phyloP scores from a whole-genome alignment of 2,888 invertebrate genomes.

The Metallyticus violacea region DNA sequence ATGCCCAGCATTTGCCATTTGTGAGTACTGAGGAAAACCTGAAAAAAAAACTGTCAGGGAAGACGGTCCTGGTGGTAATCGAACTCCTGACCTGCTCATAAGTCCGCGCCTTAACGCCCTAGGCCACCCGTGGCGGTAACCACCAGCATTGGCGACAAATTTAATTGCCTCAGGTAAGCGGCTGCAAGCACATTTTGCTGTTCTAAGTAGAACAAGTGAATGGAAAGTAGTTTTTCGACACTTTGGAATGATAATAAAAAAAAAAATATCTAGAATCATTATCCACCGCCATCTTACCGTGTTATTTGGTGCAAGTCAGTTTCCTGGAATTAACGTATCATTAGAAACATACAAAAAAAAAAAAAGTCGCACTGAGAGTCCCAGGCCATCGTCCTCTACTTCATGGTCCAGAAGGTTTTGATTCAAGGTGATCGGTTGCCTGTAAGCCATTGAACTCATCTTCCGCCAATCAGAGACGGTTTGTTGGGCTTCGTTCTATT shows the following conservation, averaged over 20 bases:
- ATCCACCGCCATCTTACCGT: not conserved
- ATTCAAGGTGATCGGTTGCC: not conserved
- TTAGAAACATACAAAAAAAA: not conserved
- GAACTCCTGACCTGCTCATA: too few relatives aligned
- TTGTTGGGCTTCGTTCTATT: too few relatives aligned
- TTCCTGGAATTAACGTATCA: not conserved
- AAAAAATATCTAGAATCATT: not conserved
- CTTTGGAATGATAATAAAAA: too few relatives aligned
- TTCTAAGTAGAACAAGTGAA: not conserved
- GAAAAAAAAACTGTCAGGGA: too few relatives aligned
- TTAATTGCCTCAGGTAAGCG: not conserved
- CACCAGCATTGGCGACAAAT: not conserved
- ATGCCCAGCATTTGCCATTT: too few relatives aligned
- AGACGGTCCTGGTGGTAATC: too few relatives aligned
- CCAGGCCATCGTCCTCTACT: not conserved
- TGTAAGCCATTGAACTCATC: not conserved
- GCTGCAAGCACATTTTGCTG: not conserved
- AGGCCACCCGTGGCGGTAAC: too few relatives aligned
- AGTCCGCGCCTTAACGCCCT: too few relatives aligned
- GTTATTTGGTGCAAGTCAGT: not conserved
- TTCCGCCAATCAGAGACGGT: too few relatives aligned
- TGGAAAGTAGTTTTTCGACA: not conserved
- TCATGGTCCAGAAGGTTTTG: not conserved
- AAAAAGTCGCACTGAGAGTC: not conserved
- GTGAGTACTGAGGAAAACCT: too few relatives aligned